Evolutionary conservation across 2,113 vertebrate species (phyloP).

Genomic region (Oryzias woworae): DNA sequence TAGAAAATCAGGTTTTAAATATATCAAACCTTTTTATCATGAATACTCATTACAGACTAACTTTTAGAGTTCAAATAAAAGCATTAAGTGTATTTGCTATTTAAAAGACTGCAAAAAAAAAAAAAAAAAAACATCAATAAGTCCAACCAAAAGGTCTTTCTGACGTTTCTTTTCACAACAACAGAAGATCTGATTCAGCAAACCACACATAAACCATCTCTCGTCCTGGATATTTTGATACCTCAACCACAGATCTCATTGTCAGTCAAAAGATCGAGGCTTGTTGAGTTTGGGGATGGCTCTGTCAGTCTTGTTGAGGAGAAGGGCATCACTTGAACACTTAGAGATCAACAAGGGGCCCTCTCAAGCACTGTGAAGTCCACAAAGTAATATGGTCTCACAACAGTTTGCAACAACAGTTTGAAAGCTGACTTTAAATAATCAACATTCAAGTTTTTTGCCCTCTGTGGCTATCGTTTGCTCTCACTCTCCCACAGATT

Average conservation of each 20-base stretch:
- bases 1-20: too few relatives aligned
- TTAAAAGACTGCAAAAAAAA: too few relatives aligned
- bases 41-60: too few relatives aligned
- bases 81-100: too few relatives aligned
- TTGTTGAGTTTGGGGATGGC: conserved; percentile 11
- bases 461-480: conserved; percentile 20
- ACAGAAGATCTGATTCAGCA: too few relatives aligned
- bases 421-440: conserved; percentile 1
- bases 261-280: conserved; percentile 20
- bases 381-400: background rate
- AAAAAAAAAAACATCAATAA: too few relatives aligned
- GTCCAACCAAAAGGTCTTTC: too few relatives aligned
- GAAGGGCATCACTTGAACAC: conserved; percentile 26
- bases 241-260: conserved; percentile 15
- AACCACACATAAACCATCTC: background rate
- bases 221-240: background rate
- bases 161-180: too few relatives aligned
- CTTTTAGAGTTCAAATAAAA: too few relatives aligned
- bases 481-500: conserved; percentile 22
- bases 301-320: conserved; percentile 34
- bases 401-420: background rate
- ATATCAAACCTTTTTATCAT: too few relatives aligned
- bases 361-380: background rate
- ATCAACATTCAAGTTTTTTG: conserved; percentile 38
- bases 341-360: conserved; percentile 28